These are phyloP conservation scores for Dorcus parallelipipedus DNA, from an alignment of 2,888 invertebrate genomes.

Conservation along the genomic window DNA sequence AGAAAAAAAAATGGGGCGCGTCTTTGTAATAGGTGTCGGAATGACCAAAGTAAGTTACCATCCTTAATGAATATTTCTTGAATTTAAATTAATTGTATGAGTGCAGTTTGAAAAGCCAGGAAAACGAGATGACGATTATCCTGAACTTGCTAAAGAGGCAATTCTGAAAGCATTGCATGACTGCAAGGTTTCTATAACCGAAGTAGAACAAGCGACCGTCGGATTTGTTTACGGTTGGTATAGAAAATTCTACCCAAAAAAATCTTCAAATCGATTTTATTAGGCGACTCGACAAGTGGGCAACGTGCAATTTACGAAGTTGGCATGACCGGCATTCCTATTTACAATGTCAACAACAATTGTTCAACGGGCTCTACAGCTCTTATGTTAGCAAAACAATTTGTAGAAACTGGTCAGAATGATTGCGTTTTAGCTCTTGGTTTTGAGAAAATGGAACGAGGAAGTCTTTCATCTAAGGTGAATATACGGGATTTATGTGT, in stretches of 20 bases:
- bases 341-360: slow-evolving; percentile 98
- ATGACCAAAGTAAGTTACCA: slow-evolving; percentile 81
- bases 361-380: slow-evolving; percentile 97
- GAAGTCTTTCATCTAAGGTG: slow-evolving; percentile 76
- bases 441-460: slow-evolving; percentile 97
- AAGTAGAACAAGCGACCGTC: slow-evolving; percentile 85
- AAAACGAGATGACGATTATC: slow-evolving; percentile 78
- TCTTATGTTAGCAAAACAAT: slow-evolving; percentile 83
- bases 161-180: slow-evolving; percentile 84
- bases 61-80: slow-evolving; percentile 8
- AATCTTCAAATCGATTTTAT: slow-evolving; percentile 4
- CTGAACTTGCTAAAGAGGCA: slow-evolving; percentile 92
- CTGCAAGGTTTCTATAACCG: slow-evolving; percentile 70
- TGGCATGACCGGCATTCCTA: slow-evolving; percentile 94
- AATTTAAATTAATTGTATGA: slow-evolving; percentile 10
- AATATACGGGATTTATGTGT: slow-evolving; percentile 21
- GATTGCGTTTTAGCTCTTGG: slow-evolving; percentile 91
- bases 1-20: slow-evolving; percentile 52
- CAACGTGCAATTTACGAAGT: slow-evolving; percentile 93
- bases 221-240: slow-evolving; percentile 83
- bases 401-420: slow-evolving; percentile 82
- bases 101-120: slow-evolving; percentile 90
- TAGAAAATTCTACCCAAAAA: background rate
- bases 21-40: slow-evolving; percentile 92
- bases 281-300: slow-evolving; percentile 90